Conservation (phyloP, 2,113 vertebrate species). For the Mormyrus lacerda region DNA sequence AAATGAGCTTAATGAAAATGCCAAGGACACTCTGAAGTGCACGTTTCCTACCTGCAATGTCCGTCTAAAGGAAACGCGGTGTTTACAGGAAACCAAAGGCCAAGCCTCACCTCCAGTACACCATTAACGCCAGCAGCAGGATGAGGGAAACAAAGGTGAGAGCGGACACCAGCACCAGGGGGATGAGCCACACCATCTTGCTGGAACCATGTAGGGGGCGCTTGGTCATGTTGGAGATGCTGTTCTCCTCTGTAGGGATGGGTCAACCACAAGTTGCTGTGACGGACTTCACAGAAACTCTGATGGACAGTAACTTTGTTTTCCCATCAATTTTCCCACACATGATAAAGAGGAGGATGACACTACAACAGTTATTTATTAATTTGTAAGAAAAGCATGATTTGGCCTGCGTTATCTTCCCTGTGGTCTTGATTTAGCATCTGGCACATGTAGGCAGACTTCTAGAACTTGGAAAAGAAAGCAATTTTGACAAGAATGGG, state of each 20-base stretch:
- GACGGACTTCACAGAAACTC: background rate
- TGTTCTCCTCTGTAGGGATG: constrained; percentile 53
- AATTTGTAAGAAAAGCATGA: background rate
- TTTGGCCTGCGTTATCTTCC: background rate
- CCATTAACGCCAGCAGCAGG: constrained; percentile 86
- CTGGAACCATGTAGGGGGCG: constrained; percentile 61
- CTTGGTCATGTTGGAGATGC: constrained; percentile 72
- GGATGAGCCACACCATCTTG: constrained; percentile 95
- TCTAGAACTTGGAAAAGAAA: background rate
- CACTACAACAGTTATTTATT: background rate
- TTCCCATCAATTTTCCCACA: background rate
- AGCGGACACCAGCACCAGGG: constrained; percentile 89
- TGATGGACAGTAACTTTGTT: background rate
- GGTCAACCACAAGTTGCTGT: background rate
- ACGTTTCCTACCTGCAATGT: background rate
- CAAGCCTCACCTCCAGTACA: constrained; percentile 91
- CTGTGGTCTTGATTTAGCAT: background rate
- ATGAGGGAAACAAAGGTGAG: constrained; percentile 93
- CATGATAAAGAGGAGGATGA: background rate
- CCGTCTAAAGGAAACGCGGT: background rate
- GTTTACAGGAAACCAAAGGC: constrained; percentile 33
- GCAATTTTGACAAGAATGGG: background rate
- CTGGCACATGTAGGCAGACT: background rate
- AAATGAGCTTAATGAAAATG: background rate
- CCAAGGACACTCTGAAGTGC: background rate